A percentile compares a stretch with the other conserved stretches of the same genome.
phyloP scores from a whole-genome alignment of 1,140 invertebrate genomes.

The Chironomus tepperi region DNA sequence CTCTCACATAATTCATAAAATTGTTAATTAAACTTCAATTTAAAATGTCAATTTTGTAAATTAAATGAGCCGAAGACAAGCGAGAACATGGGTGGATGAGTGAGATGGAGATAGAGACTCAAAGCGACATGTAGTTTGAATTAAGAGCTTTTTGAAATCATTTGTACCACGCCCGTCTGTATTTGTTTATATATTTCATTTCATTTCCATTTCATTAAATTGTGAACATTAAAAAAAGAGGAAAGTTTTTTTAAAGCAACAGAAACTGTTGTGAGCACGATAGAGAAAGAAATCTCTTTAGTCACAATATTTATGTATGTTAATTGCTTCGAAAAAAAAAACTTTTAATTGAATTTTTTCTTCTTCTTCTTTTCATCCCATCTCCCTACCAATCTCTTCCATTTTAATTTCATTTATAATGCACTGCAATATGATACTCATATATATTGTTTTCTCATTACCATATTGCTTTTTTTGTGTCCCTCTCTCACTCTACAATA shows the following conservation, averaged over 20 bases:
- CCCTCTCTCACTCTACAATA: background rate
- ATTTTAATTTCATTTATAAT: too few relatives aligned
- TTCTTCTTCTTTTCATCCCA: background rate
- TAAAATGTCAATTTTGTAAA: conserved; percentile 24
- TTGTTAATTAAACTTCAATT: conserved; percentile 23
- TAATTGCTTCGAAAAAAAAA: background rate
- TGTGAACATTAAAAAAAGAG: too few relatives aligned
- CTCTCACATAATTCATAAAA: background rate
- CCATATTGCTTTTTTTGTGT: background rate
- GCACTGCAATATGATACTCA: too few relatives aligned
- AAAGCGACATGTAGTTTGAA: too few relatives aligned
- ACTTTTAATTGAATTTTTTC: conserved; percentile 10
- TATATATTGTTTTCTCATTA: background rate
- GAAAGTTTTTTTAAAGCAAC: too few relatives aligned
- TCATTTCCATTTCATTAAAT: too few relatives aligned
- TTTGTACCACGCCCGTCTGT: background rate
- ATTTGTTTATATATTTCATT: background rate
- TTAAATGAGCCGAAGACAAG: conserved; percentile 8
- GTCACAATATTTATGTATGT: conserved; percentile 8
- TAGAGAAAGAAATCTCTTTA: background rate
- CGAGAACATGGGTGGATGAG: too few relatives aligned
- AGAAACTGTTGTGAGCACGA: too few relatives aligned
- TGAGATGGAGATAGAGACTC: too few relatives aligned
- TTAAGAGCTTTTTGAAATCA: background rate
- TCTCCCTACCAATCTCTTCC: too few relatives aligned